phyloP scores from a whole-genome alignment of 2,888 invertebrate species.

The Sepiola atlantica region DNA sequence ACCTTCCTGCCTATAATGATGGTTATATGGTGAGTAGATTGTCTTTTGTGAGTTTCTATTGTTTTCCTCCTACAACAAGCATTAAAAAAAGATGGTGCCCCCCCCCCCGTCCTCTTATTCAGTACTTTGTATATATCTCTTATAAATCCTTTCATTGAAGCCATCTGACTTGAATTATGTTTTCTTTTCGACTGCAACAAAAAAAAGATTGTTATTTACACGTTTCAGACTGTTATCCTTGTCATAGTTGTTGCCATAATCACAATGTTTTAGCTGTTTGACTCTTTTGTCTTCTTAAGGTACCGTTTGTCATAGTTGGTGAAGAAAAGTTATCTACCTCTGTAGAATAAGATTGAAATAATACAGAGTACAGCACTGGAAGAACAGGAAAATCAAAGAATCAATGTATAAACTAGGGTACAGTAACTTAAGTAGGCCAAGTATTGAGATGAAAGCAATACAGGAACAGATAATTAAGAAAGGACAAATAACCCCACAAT shows the following conservation, averaged over 20 bases:
- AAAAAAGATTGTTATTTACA: background rate
- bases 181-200: background rate
- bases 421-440: background rate
- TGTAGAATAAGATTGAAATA: background rate
- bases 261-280: background rate
- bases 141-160: background rate
- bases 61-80: constrained; percentile 36
- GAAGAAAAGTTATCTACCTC: background rate
- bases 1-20: constrained; percentile 71
- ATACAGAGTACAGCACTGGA: no score
- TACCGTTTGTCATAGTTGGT: background rate
- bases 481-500: background rate
- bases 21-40: constrained; percentile 65
- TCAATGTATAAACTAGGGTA: no score
- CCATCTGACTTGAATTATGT: background rate
- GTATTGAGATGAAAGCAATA: background rate
- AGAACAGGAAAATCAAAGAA: no score
- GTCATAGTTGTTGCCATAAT: no score
- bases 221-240: no score
- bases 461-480: background rate
- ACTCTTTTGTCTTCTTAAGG: background rate
- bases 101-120: background rate
- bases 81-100: no score
- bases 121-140: background rate
- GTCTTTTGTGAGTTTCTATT: background rate